Base-by-base conservation (phyloP, 2,888 invertebrate genomes). In the Hirtodrosophila trivittata region DNA sequence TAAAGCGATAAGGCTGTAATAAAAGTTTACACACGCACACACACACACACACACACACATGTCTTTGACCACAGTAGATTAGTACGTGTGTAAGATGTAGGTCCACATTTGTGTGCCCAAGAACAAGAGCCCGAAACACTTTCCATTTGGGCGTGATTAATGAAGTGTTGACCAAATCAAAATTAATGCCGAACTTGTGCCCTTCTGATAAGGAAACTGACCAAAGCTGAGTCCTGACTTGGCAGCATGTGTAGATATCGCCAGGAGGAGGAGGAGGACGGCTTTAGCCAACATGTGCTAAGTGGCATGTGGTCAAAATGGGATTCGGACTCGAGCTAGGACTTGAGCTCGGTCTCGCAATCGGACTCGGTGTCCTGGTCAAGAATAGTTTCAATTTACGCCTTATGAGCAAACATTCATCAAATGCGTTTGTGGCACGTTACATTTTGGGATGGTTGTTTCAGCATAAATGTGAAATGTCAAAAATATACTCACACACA, bases 91-190 rank as follows among this genome's bases (percentile, higher is more conserved):
- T 52, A 41, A 43, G 38, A 46, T 32, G 21, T 41, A 32, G 63
- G 69, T 47, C 41, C n/a, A n/a, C n/a, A n/a, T n/a, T n/a, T n/a
- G n/a, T n/a, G n/a, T n/a, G n/a, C n/a, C n/a, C 38, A 21, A 16
- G 8, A 45, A 46, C 32, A 18, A 37, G 38, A 38, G 54, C 8
- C 35, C 43, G 47, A 46, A 43, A 66, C 65, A 64, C 43, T 45
- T 54, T 62, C 50, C 59, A 59, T 59, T 72, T 54, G 67, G 66
- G 68, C 80, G 80, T 89, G 87, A 89, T 89, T 89, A 89, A 89
- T 88, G 87, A 88, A 89, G 87, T 89, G 89, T 89, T 89, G 88
- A 89, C 87, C 88, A 70, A 80, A 75, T 75, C 77, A 87, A 83
- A 85, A 86, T 83, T 78, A 86, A 87, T 83, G 83, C 74, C 58